These are phyloP conservation scores for Melinaea marsaeus DNA, from an alignment of 2,888 invertebrate genomes.

Conservation along the genomic window DNA sequence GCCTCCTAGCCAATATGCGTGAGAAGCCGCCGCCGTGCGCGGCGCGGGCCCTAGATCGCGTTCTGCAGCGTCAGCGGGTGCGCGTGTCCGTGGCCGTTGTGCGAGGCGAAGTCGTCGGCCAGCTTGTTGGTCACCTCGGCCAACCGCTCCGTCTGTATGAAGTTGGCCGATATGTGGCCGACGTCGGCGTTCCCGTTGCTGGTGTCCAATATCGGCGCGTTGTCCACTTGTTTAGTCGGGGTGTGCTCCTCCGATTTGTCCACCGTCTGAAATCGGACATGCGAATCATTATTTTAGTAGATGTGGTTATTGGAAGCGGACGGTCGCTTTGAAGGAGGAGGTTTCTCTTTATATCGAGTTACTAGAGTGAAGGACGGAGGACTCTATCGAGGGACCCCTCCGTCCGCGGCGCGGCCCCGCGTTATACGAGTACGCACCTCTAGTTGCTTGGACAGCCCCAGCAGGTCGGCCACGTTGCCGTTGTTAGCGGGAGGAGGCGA, in stretches of 20 bases:
- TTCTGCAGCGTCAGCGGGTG: slow-evolving; percentile 69
- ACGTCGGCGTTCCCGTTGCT: slow-evolving; percentile 58
- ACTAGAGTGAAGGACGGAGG: too few species aligned
- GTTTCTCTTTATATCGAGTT: too few species aligned
- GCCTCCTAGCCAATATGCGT: slow-evolving; percentile 55
- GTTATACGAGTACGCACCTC: slow-evolving; percentile 39
- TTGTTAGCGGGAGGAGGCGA: slow-evolving; percentile 44
- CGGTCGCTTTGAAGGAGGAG: background rate
- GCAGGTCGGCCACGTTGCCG: slow-evolving; percentile 62
- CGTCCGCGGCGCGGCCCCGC: background rate
- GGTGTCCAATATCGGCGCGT: slow-evolving; percentile 34
- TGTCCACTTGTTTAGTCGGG: slow-evolving; percentile 42
- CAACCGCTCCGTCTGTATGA: slow-evolving; percentile 61
- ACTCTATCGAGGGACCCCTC: background rate
- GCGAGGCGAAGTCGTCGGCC: slow-evolving; percentile 67
- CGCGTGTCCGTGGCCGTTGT: slow-evolving; percentile 61
- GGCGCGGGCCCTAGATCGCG: slow-evolving; percentile 53
- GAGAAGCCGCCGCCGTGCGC: slow-evolving; percentile 46
- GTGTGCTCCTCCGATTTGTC: slow-evolving; percentile 52
- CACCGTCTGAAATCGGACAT: slow-evolving; percentile 46
- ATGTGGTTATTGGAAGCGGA: background rate
- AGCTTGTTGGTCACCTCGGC: slow-evolving; percentile 42
- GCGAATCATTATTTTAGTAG: background rate
- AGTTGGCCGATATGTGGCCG: slow-evolving; percentile 60
- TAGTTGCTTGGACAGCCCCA: slow-evolving; percentile 59